Evolutionary conservation across 2,797 vertebrate species (phyloP).

Genomic region (Gephyroberyx darwinii): DNA sequence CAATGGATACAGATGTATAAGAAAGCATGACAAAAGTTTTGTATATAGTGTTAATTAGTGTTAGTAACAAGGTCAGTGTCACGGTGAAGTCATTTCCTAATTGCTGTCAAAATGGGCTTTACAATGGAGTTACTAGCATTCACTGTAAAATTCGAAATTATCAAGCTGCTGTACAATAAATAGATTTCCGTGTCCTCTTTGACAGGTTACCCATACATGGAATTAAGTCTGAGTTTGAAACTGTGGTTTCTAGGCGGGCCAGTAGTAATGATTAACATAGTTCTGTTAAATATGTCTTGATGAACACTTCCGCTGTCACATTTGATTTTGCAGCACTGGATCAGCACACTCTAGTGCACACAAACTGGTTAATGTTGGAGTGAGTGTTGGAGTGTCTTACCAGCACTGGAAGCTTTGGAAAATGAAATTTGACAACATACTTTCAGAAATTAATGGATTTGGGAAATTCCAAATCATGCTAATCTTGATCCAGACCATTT

Average conservation of each 20-base stretch:
- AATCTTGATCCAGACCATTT: slow-evolving; percentile 79
- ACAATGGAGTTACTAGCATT: background rate
- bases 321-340: background rate
- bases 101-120: background rate
- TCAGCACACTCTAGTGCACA: background rate
- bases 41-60: background rate
- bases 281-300: slow-evolving; percentile 39
- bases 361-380: background rate
- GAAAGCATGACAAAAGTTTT: background rate
- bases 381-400: too few relatives aligned
- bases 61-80: too few relatives aligned
- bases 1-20: background rate
- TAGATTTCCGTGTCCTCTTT: slow-evolving; percentile 19
- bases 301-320: background rate
- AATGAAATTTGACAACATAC: slow-evolving; percentile 90
- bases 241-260: too few relatives aligned
- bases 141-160: slow-evolving; percentile 3
- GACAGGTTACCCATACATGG: slow-evolving; percentile 48
- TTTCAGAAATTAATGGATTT: slow-evolving; percentile 87
- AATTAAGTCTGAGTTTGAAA: slow-evolving; percentile 10
- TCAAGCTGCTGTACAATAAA: slow-evolving; percentile 32
- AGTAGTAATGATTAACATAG: slow-evolving; percentile 61
- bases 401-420: slow-evolving; percentile 12
- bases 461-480: slow-evolving; percentile 87
- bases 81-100: background rate